Percentiles rank a stretch among this genome's conserved stretches.
phyloP scores from a whole-genome alignment of 2,888 invertebrate species.

The Fissipunctia ypsillon region DNA sequence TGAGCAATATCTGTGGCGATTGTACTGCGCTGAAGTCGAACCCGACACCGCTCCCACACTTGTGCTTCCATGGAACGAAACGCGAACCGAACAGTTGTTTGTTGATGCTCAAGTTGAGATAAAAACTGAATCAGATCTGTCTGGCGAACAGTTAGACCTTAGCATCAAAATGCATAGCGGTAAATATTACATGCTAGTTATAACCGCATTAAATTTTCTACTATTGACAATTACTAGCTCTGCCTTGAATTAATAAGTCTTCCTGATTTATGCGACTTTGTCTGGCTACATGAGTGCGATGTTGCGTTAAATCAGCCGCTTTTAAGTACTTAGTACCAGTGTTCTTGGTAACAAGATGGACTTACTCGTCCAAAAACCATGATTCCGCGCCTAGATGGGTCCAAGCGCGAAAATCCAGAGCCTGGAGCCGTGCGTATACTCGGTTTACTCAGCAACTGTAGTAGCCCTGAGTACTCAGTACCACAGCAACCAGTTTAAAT shows the following conservation, averaged over 20 bases:
- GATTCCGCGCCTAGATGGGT: too few species aligned
- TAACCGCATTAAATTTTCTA: neutral
- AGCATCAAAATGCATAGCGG: neutral
- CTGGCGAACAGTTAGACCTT: constrained; percentile 21
- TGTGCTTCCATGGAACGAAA: constrained; percentile 70
- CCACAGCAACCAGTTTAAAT: neutral
- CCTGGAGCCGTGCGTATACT: neutral
- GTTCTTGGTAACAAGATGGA: neutral
- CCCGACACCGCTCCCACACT: constrained; percentile 82
- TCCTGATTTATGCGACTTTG: neutral
- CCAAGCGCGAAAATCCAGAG: neutral
- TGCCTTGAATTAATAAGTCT: neutral
- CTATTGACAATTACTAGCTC: neutral
- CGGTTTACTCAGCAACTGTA: too few species aligned
- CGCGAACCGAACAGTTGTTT: constrained; percentile 62
- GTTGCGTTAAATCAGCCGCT: neutral
- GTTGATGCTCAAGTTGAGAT: constrained; percentile 39
- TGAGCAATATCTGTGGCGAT: constrained; percentile 55
- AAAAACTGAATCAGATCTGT: constrained; percentile 47
- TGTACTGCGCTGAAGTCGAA: constrained; percentile 74
- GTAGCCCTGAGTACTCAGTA: neutral
- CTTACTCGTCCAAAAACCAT: neutral
- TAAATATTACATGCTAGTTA: too few species aligned
- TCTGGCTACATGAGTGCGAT: neutral
- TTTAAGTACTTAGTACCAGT: neutral